Conservation (phyloP, 2,113 vertebrate genomes). For the Dipodomys merriami region DNA sequence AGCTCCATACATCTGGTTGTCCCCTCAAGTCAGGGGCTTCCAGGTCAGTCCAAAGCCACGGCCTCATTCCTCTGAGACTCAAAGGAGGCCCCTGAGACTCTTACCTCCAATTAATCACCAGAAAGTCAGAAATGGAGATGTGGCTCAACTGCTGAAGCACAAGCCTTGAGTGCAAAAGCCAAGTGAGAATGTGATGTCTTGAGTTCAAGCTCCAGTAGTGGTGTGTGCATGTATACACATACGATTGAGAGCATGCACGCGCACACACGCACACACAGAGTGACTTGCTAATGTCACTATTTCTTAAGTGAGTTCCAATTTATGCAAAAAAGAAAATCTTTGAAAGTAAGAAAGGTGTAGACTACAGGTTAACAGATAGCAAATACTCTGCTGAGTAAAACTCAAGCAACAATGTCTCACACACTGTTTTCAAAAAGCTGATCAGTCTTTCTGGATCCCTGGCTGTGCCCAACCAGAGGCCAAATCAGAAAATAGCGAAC, state of each 20-base stretch:
- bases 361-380: rapidly evolving
- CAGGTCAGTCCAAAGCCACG: neutral
- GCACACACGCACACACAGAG: too few relatives aligned
- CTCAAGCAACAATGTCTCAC: rapidly evolving
- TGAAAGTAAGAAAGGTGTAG: neutral
- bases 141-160: too few relatives aligned
- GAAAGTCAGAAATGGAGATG: too few relatives aligned
- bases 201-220: too few relatives aligned
- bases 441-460: neutral
- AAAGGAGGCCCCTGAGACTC: neutral
- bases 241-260: too few relatives aligned
- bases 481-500: rapidly evolving
- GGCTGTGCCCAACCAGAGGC: rapidly evolving
- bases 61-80: neutral
- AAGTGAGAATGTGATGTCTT: too few relatives aligned
- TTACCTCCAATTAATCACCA: neutral
- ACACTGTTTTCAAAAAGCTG: neutral
- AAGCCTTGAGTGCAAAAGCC: too few relatives aligned
- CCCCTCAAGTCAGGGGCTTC: neutral
- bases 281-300: neutral
- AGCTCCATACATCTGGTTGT: neutral
- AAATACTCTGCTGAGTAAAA: rapidly evolving
- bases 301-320: neutral
- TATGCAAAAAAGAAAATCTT: neutral
- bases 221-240: too few relatives aligned